phyloP scores from a whole-genome alignment of 2,113 vertebrate genomes.

The Scomber japonicus region DNA sequence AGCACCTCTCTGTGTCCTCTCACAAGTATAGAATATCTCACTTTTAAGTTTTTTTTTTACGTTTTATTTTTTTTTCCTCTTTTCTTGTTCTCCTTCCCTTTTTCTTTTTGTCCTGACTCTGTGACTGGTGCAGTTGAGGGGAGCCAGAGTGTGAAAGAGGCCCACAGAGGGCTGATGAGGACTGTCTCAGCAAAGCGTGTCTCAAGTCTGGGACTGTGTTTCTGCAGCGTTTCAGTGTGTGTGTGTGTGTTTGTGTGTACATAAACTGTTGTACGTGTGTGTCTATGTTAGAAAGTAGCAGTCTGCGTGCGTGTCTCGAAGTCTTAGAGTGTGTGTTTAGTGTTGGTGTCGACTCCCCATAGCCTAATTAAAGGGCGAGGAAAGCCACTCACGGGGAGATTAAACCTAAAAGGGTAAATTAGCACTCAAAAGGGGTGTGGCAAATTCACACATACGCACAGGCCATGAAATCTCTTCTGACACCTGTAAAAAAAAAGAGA shows the following conservation, averaged over 20 bases:
- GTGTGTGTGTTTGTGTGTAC: constrained; percentile 30
- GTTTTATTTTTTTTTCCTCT: constrained; percentile 11
- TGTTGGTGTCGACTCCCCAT: constrained; percentile 81
- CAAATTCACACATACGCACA: constrained; percentile 78
- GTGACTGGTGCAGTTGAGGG: constrained; percentile 73
- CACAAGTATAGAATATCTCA: constrained; percentile 51
- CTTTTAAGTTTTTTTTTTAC: background rate
- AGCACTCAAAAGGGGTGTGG: constrained; percentile 86
- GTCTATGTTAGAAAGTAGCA: constrained; percentile 47
- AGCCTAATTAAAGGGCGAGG: constrained; percentile 87
- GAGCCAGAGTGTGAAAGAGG: constrained; percentile 80
- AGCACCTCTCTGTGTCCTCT: constrained; percentile 52
- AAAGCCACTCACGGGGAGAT: constrained; percentile 86
- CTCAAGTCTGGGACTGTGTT: constrained; percentile 60
- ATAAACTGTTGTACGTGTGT: constrained; percentile 9
- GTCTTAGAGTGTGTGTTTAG: constrained; percentile 72
- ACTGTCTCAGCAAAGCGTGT: constrained; percentile 68
- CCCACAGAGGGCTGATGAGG: constrained; percentile 74
- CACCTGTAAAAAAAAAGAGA: constrained; percentile 72
- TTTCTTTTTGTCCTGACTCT: constrained; percentile 50
- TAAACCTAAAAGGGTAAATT: constrained; percentile 88
- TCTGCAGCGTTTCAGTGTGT: constrained; percentile 46
- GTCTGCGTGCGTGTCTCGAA: constrained; percentile 41
- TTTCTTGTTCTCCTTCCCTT: constrained; percentile 35
- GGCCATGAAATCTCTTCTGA: constrained; percentile 84